Conservation (phyloP, 2,888 invertebrate species). For the Acronicta leporina region DNA sequence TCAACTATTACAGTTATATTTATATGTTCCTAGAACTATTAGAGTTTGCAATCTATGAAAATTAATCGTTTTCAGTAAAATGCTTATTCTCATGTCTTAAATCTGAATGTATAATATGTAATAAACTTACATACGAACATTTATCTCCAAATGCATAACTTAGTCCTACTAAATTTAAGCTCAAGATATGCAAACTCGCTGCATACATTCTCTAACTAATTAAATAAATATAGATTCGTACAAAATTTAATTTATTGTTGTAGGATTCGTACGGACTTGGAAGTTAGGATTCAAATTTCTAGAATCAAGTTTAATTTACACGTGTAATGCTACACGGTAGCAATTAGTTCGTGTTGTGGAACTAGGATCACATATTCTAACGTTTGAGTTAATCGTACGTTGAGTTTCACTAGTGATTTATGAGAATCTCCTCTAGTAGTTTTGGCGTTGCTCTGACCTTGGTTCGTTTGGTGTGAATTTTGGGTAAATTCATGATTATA, state of each 20-base stretch:
- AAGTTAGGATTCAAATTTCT: slow-evolving; percentile 27
- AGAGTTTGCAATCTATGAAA: too few relatives aligned
- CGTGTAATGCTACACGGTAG: slow-evolving; percentile 15
- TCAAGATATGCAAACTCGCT: slow-evolving; percentile 30
- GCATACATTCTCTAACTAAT: slow-evolving; percentile 27
- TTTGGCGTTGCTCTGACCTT: slow-evolving; percentile 6
- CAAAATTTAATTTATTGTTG: slow-evolving; percentile 33
- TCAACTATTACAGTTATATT: slow-evolving; percentile 9
- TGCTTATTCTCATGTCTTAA: not conserved
- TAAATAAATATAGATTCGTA: slow-evolving; percentile 36
- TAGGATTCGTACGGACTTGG: slow-evolving; percentile 23
- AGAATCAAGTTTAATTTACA: slow-evolving; percentile 38
- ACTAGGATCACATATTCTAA: slow-evolving; percentile 24
- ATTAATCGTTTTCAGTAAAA: not conserved
- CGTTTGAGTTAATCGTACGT: slow-evolving; percentile 30
- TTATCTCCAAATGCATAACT: slow-evolving; percentile 34
- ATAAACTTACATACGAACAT: not conserved
- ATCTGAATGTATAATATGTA: not conserved
- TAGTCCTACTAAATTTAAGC: slow-evolving; percentile 31
- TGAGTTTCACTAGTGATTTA: slow-evolving; percentile 32
- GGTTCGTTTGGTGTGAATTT: not conserved
- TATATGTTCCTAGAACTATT: not conserved
- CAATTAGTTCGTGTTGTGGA: slow-evolving; percentile 22
- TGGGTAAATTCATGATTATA: too few relatives aligned
- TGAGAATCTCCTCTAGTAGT: slow-evolving; percentile 5